Percentiles rank a stretch among this genome's conserved stretches.
Conservation (phyloP, 2,797 vertebrate genomes). For the Phataginus tricuspis region DNA sequence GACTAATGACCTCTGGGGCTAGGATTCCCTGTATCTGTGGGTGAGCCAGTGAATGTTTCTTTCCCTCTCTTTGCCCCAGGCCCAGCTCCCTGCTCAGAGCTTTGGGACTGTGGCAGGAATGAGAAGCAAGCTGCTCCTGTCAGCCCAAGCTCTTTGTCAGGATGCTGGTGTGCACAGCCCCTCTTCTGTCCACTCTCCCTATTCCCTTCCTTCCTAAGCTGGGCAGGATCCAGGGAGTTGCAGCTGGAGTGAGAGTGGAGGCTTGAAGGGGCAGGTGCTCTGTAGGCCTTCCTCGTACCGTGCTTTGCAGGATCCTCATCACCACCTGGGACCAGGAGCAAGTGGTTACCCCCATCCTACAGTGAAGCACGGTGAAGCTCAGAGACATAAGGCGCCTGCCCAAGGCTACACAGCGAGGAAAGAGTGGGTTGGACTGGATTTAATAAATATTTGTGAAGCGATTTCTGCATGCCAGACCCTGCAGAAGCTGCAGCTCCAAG, state of each 20-base stretch:
- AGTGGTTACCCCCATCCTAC: not conserved
- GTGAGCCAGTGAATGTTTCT: not conserved
- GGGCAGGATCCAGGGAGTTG: no score
- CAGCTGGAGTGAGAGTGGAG: not conserved
- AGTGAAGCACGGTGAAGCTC: not conserved
- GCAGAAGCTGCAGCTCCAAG: not conserved
- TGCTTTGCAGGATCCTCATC: not conserved
- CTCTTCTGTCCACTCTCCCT: not conserved
- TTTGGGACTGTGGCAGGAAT: not conserved
- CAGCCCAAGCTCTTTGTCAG: not conserved
- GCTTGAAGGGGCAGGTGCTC: not conserved
- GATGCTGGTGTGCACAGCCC: accelerated
- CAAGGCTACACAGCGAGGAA: not conserved
- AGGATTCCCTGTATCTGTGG: not conserved
- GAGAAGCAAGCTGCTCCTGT: not conserved
- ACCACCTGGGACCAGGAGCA: not conserved
- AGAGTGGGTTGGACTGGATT: not conserved
- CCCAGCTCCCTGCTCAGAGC: not conserved
- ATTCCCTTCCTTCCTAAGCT: not conserved
- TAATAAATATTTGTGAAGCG: not conserved
- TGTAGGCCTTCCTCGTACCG: not conserved
- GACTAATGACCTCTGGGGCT: not conserved
- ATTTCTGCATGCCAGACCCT: not conserved
- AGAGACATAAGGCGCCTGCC: not conserved
- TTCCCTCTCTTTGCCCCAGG: not conserved